Percentiles rank a stretch among this genome's conserved stretches.
Evolutionary conservation across 1,140 invertebrate genomes (phyloP).

Genomic region (Zaprionus camerounensis): DNA sequence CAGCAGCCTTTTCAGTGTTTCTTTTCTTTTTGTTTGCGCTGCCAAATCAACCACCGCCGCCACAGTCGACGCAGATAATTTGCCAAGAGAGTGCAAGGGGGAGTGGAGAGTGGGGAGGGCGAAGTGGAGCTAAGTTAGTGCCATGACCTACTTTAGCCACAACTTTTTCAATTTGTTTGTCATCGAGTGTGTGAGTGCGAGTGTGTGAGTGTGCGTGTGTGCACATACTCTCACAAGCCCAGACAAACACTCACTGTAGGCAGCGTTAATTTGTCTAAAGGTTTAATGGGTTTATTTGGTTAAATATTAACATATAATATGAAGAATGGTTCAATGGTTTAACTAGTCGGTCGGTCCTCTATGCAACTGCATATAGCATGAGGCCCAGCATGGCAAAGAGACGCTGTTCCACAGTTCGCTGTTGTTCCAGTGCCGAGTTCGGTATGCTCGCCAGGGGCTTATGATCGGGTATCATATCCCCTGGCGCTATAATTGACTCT

Average conservation of each 20-base stretch:
- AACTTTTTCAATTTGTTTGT: conserved; percentile 78
- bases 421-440: conserved; percentile 26
- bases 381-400: conserved; percentile 49
- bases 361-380: conserved; percentile 39
- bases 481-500: conserved; percentile 19
- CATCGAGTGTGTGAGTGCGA: conserved; percentile 15
- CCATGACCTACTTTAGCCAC: conserved; percentile 73
- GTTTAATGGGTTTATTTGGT: conserved; percentile 69
- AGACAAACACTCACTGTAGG: neutral
- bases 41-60: conserved; percentile 72
- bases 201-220: conserved; percentile 12
- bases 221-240: neutral
- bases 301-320: conserved; percentile 67
- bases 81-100: conserved; percentile 58
- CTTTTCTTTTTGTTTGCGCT: conserved; percentile 60
- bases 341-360: conserved; percentile 27
- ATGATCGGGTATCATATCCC: conserved; percentile 55
- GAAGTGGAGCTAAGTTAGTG: conserved; percentile 45
- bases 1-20: conserved; percentile 72
- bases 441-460: neutral
- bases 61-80: conserved; percentile 69
- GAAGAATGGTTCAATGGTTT: conserved; percentile 61
- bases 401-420: conserved; percentile 10
- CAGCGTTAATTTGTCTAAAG: conserved; percentile 38
- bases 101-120: conserved; percentile 6